Conservation (phyloP, 2,113 vertebrate genomes). For the Scomber scombrus region DNA sequence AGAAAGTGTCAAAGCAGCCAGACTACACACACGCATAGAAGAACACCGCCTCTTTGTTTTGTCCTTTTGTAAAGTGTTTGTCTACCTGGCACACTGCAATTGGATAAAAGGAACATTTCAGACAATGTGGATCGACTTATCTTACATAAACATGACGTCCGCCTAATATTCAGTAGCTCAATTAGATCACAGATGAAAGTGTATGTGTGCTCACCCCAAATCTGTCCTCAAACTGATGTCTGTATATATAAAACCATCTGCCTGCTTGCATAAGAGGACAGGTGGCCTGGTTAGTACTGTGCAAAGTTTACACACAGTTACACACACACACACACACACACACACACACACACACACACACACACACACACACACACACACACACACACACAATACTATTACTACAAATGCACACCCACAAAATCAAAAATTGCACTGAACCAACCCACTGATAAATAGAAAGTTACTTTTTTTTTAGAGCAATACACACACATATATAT, state of each 20-base stretch:
- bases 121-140: neutral
- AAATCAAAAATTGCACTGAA: constrained; percentile 8
- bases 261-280: constrained; percentile 77
- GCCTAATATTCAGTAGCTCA: constrained; percentile 6
- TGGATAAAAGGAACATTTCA: neutral
- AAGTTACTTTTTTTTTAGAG: neutral
- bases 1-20: constrained; percentile 61
- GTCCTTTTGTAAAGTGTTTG: constrained; percentile 21
- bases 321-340: constrained; percentile 41
- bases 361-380: constrained; percentile 31
- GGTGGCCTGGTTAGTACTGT: constrained; percentile 67
- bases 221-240: constrained; percentile 57
- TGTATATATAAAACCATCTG: constrained; percentile 76
- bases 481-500: neutral
- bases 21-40: constrained; percentile 1
- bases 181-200: constrained; percentile 38
- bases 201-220: constrained; percentile 32
- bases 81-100: neutral
- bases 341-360: constrained; percentile 4
- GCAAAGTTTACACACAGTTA: constrained; percentile 36
- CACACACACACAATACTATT: neutral
- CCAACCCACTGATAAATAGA: neutral
- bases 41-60: constrained; percentile 34
- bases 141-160: neutral
- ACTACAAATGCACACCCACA: constrained; percentile 3